Conservation (phyloP, 2,888 invertebrate genomes). For the Tyria jacobaeae region DNA sequence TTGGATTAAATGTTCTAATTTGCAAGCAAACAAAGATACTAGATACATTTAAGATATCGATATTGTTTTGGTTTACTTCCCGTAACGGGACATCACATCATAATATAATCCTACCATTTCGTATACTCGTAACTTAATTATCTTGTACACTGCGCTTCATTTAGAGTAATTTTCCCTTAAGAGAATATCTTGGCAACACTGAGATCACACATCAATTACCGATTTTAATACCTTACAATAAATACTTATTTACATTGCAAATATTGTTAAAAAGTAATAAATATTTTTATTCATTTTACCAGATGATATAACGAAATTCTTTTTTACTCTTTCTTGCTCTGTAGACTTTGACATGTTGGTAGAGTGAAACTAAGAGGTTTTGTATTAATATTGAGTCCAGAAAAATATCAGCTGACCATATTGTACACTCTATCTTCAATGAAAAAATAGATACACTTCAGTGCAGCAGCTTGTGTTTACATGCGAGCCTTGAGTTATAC, state of each 20-base stretch:
- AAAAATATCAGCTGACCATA: constrained; percentile 7
- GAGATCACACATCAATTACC: too few relatives aligned
- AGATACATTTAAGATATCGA: background rate
- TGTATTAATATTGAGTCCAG: too few relatives aligned
- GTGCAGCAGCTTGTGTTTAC: background rate
- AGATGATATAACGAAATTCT: background rate
- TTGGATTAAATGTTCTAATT: too few relatives aligned
- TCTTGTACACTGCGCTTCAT: constrained; percentile 3
- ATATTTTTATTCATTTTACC: background rate
- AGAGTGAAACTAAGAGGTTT: background rate
- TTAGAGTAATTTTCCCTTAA: background rate
- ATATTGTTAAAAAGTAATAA: background rate
- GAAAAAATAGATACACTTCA: constrained; percentile 8
- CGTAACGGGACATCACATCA: background rate
- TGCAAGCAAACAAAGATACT: too few relatives aligned
- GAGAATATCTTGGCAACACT: background rate
- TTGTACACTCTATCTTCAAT: background rate
- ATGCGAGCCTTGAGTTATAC: constrained; percentile 10
- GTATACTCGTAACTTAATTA: background rate
- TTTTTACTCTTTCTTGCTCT: background rate
- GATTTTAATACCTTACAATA: background rate
- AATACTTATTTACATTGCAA: background rate
- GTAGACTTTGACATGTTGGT: background rate
- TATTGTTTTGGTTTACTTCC: background rate
- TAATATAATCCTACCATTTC: background rate